Percentiles rank a stretch among this genome's conserved stretches.
These are phyloP conservation scores for Propithecus coquereli DNA, from an alignment of 2,113 vertebrate genomes.

Conservation along the genomic window DNA sequence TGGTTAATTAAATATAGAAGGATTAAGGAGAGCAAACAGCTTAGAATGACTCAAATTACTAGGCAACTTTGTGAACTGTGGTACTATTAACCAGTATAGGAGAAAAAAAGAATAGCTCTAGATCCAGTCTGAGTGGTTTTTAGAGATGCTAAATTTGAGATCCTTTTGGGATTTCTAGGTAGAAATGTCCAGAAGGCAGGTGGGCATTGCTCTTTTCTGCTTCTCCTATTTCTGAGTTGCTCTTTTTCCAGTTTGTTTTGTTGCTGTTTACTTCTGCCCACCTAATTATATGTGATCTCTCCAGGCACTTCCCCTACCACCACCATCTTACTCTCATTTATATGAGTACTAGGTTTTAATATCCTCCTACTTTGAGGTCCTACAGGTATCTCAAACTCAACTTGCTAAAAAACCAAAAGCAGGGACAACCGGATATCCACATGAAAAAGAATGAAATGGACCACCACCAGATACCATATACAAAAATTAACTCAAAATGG, in stretches of 20 bases:
- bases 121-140: background rate
- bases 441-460: background rate
- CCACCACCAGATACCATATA: background rate
- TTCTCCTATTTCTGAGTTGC: background rate
- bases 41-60: constrained; percentile 8
- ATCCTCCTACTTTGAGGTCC: background rate
- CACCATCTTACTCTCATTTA: background rate
- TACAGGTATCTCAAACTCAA: background rate
- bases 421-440: background rate
- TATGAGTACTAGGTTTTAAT: background rate
- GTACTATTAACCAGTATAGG: background rate
- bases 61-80: background rate
- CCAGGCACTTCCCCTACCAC: background rate
- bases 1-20: constrained; percentile 9
- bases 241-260: background rate
- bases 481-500: constrained; percentile 35
- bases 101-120: background rate
- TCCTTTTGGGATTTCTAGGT: background rate
- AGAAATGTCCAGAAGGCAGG: background rate
- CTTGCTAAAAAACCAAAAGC: background rate
- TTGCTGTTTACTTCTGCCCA: background rate
- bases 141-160: background rate
- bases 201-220: background rate
- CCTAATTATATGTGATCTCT: background rate
- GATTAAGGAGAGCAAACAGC: background rate